Evolutionary conservation across 2,113 vertebrate species (phyloP).

Genomic region (Lycocorax pyrrhopterus): DNA sequence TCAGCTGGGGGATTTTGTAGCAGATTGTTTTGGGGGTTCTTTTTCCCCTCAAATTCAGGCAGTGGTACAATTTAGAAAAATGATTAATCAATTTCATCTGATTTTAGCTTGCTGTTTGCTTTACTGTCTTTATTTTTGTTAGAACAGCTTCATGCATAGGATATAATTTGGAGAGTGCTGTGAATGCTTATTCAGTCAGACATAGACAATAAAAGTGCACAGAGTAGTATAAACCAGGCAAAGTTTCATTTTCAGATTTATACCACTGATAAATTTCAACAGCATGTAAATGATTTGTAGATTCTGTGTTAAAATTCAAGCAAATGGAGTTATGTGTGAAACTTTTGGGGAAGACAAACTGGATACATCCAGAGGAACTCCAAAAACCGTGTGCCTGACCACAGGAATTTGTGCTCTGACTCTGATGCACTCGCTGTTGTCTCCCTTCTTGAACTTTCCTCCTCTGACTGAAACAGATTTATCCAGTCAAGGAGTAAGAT

Average conservation of each 20-base stretch:
- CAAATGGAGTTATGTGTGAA: not conserved
- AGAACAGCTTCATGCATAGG: not conserved
- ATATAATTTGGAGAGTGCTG: not conserved
- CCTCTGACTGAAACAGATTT: not conserved
- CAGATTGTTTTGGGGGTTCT: not conserved
- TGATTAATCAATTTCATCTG: not conserved
- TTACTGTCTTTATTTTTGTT: not conserved
- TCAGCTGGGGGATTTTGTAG: not conserved
- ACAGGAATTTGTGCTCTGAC: not conserved
- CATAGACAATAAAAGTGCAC: not conserved
- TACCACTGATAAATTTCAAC: not conserved
- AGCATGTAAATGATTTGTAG: not conserved
- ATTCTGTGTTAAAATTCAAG: not conserved
- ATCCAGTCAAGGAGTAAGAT: not conserved
- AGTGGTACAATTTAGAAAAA: not conserved
- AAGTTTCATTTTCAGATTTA: not conserved
- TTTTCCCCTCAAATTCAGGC: not conserved
- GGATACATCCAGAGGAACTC: not conserved
- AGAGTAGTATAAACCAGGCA: not conserved
- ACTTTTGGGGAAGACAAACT: not conserved
- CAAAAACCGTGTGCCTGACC: not conserved
- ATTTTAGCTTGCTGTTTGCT: not conserved
- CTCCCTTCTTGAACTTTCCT: not conserved
- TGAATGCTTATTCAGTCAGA: not conserved
- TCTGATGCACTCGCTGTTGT: not conserved